These are phyloP conservation scores for Acanthococcus lagerstroemiae DNA, from an alignment of 2,888 invertebrate species.

Conservation along the genomic window DNA sequence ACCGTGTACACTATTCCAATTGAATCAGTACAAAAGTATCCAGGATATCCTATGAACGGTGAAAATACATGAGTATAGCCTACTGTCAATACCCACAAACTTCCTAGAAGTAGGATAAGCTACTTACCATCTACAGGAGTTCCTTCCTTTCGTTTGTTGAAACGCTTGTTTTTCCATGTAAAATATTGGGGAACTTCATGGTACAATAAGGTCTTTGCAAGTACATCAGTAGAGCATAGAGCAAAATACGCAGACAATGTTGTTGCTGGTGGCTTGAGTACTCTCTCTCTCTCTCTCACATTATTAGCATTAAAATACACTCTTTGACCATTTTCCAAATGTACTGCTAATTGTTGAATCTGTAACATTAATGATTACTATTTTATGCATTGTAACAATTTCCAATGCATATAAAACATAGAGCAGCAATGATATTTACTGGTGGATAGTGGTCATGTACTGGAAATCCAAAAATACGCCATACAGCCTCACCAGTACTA, in stretches of 20 bases:
- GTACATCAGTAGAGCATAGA: neutral
- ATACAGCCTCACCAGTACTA: neutral
- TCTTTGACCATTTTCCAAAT: neutral
- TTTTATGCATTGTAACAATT: neutral
- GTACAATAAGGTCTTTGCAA: neutral
- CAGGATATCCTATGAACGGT: neutral
- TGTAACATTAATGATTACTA: neutral
- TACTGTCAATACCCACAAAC: neutral
- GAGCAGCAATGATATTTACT: neutral
- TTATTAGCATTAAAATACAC: neutral
- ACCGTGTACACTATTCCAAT: constrained; percentile 12
- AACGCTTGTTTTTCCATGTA: neutral
- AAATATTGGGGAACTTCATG: neutral
- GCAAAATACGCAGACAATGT: neutral
- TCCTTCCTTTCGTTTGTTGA: neutral
- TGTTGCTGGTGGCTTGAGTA: neutral
- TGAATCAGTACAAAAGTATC: neutral
- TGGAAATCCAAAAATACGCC: neutral
- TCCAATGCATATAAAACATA: neutral
- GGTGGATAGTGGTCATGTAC: neutral
- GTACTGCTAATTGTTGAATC: neutral
- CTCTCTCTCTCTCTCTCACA: neutral
- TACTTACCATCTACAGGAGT: neutral
- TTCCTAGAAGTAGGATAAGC: neutral
- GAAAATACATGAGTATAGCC: neutral